Percentiles rank a stretch among this genome's conserved stretches.
These are phyloP conservation scores for Phaethon lepturus DNA, from an alignment of 2,113 vertebrate species.

Conservation along the genomic window DNA sequence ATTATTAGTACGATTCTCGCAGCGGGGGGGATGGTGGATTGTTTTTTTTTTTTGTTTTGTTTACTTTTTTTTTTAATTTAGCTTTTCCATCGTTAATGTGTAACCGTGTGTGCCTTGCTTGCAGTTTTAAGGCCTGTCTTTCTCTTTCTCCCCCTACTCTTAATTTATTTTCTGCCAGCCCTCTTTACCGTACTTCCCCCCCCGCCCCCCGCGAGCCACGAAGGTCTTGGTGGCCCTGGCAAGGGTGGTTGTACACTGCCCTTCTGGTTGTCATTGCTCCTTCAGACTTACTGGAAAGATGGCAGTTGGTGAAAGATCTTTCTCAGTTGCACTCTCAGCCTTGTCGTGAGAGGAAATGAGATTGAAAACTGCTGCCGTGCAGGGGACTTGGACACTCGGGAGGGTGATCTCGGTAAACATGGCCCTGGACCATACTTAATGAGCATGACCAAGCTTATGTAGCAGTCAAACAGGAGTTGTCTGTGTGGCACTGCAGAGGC, in stretches of 20 bases:
- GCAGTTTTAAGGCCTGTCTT: not conserved
- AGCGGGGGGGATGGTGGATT: not conserved
- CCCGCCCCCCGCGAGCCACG: not conserved
- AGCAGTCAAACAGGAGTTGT: not conserved
- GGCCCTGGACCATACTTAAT: not conserved
- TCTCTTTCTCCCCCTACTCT: too few species aligned
- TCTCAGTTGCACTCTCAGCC: not conserved
- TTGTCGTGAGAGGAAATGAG: not conserved
- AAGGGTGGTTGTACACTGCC: not conserved
- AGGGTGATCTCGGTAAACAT: not conserved
- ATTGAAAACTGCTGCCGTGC: not conserved
- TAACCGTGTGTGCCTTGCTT: not conserved
- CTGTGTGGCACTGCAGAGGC: not conserved
- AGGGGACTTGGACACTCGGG: not conserved
- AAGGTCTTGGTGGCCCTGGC: not conserved
- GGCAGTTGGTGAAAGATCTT: not conserved
- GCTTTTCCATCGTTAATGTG: not conserved
- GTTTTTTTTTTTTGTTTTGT: too few species aligned
- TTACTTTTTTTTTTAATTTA: not conserved
- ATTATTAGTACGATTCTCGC: not conserved
- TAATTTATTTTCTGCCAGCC: not conserved
- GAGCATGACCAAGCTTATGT: not conserved
- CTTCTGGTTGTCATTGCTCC: conserved; percentile 27
- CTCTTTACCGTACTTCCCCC: accelerated
- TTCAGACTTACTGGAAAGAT: not conserved